Conservation (phyloP, 2,797 vertebrate species). For the Pitangus sulphuratus region DNA sequence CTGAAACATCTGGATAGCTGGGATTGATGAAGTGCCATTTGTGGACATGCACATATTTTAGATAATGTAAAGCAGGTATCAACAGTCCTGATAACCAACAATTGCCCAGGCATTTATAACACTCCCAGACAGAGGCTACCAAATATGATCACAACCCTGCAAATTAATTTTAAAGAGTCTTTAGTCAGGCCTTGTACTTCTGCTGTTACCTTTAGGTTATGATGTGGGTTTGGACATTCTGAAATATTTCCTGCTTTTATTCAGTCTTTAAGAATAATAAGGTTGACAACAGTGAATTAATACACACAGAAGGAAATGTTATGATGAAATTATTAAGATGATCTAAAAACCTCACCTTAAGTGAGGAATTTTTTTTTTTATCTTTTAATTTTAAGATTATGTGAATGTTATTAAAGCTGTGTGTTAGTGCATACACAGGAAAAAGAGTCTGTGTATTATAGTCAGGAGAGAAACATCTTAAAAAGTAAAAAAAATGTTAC, state of each 20-base stretch:
- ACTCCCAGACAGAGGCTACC: neutral
- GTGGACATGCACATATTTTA: neutral
- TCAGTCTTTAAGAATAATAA: neutral
- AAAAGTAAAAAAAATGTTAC: neutral
- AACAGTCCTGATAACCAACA: neutral
- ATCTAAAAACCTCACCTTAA: neutral
- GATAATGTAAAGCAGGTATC: neutral
- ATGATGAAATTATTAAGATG: neutral
- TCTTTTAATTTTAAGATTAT: neutral
- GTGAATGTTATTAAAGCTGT: neutral
- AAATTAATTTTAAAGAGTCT: neutral
- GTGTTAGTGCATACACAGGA: neutral
- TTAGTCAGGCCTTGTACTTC: neutral
- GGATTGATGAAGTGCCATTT: neutral
- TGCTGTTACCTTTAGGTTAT: neutral
- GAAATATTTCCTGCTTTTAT: neutral
- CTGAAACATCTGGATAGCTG: neutral
- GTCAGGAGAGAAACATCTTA: neutral
- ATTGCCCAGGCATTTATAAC: neutral
- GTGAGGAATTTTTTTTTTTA: neutral
- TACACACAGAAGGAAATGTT: neutral
- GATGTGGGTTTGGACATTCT: neutral
- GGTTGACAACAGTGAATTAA: neutral
- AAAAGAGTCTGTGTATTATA: neutral
- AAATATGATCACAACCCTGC: neutral